Percentiles rank a stretch among this genome's conserved stretches.
Evolutionary conservation across 2,113 vertebrate species (phyloP).

Genomic region (Aegypius monachus): DNA sequence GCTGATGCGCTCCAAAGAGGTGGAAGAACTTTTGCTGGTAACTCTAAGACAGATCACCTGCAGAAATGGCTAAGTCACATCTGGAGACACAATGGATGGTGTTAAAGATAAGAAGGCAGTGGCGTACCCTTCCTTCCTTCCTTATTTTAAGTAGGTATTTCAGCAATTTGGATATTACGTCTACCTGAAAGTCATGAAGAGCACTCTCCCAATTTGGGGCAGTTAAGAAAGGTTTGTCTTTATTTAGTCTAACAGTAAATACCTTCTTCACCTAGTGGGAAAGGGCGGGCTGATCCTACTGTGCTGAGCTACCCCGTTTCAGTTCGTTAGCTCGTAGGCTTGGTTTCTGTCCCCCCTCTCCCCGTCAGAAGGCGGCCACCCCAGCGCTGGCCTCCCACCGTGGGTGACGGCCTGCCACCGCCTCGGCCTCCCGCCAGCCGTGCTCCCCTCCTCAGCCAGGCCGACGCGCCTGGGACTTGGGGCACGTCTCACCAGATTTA

Average conservation of each 20-base stretch:
- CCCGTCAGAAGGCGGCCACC: rapidly evolving
- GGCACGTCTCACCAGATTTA: background rate
- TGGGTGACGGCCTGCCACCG: background rate
- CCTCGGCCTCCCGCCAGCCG: background rate
- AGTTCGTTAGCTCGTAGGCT: too few species aligned
- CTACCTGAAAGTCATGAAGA: background rate
- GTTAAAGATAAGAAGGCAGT: background rate
- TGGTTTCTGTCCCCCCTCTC: background rate
- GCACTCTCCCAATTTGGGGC: too few species aligned
- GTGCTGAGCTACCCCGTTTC: background rate
- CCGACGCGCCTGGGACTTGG: rapidly evolving
- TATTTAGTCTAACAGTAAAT: background rate
- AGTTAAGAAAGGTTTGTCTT: background rate
- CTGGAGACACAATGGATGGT: background rate
- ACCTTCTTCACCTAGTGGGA: background rate
- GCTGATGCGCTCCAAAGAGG: background rate
- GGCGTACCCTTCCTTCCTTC: background rate
- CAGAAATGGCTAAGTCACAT: background rate
- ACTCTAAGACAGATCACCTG: background rate
- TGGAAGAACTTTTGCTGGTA: background rate
- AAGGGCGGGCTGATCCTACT: background rate
- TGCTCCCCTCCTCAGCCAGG: too few species aligned
- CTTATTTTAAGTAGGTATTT: background rate
- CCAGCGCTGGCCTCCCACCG: background rate
- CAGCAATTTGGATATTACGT: background rate